These are phyloP conservation scores for Sarcophaga variegata DNA, from an alignment of 2,888 invertebrate species.

Conservation along the genomic window DNA sequence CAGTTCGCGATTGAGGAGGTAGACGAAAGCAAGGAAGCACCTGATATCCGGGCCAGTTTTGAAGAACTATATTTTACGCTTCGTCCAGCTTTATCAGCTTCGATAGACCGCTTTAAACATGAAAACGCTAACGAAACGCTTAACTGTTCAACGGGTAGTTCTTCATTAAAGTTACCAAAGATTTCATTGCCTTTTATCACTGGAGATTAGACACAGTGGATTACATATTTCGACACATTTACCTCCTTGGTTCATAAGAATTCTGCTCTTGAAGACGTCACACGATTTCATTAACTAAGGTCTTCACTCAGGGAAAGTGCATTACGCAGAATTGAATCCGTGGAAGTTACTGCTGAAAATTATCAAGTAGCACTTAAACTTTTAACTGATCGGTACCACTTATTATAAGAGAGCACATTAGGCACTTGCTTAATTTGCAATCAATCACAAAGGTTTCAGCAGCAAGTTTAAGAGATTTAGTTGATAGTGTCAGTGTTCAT, in stretches of 20 bases:
- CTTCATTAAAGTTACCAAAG: constrained; percentile 24
- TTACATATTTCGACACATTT: constrained; percentile 41
- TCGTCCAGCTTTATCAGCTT: constrained; percentile 6
- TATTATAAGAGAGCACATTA: constrained; percentile 25
- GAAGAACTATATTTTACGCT: constrained; percentile 22
- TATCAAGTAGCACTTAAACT: constrained; percentile 18
- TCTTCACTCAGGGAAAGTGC: not conserved
- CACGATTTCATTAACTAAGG: not conserved
- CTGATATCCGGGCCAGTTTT: not conserved
- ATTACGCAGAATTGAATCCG: constrained; percentile 36
- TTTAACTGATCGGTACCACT: constrained; percentile 13
- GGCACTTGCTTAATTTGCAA: constrained; percentile 32
- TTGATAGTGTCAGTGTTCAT: constrained; percentile 8
- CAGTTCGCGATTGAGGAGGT: too few relatives aligned
- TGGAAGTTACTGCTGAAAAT: constrained; percentile 34
- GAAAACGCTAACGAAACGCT: too few relatives aligned
- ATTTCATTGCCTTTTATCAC: constrained; percentile 30
- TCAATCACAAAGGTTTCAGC: constrained; percentile 21
- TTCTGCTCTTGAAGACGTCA: constrained; percentile 27
- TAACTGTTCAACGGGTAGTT: too few relatives aligned
- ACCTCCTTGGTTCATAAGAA: constrained; percentile 40
- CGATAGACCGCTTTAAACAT: not conserved
- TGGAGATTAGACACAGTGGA: constrained; percentile 44
- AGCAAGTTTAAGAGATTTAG: not conserved
- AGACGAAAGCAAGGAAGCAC: not conserved